Evolutionary conservation across 2,113 vertebrate species (phyloP), one percentile per base, ranked within the genome.

Genomic region (Rhea pennata): DNA sequence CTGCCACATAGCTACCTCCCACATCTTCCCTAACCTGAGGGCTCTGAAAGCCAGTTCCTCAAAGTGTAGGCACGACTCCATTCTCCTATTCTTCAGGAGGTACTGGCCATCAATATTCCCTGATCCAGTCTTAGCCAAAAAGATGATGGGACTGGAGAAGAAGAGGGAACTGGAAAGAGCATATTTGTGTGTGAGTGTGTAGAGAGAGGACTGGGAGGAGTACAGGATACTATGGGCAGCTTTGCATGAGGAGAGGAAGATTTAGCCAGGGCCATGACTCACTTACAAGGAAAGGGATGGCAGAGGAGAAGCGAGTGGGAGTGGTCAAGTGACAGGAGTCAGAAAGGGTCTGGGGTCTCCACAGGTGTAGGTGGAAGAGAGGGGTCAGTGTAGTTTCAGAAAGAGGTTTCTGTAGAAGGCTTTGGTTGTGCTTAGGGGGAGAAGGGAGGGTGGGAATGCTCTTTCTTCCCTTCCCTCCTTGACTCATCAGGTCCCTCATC

Each of bases 131-230:
- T 59, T 59, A 59, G 56, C 56, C 16, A 19, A 59, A 19, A 70
- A 70, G 27, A 36, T 17, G 42, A 50, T 19, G 33, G 64, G 44
- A 31, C 26, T 54, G 42, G 36, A 54, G 8, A 51, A 76, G 66
- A 22, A 6, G 75, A 5, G 3, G 10, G 4, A 39, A 48, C 31
- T 51, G 42, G 29, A 87, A 85, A 12, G 15, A 75, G 7, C 10
- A 10, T 65, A 21, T 27, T 46, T n/a, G 1, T n/a, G 5, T n/a
- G 12, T 13, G 13, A 10, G 1, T 6, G 8, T 9, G 10, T 29
- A 80, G 31, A 83, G 64, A 62, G 62, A 82, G 12, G 19, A 7
- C 42, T 84, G 58, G 33, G 20, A 15, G n/a, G 64, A 7, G 29
- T 5, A 29, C 17, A 72, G 29, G 40, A 27, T 39, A 2, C 15